Evolutionary conservation across 1,140 invertebrate species (phyloP).

Genomic region (Rhysida immarginata): DNA sequence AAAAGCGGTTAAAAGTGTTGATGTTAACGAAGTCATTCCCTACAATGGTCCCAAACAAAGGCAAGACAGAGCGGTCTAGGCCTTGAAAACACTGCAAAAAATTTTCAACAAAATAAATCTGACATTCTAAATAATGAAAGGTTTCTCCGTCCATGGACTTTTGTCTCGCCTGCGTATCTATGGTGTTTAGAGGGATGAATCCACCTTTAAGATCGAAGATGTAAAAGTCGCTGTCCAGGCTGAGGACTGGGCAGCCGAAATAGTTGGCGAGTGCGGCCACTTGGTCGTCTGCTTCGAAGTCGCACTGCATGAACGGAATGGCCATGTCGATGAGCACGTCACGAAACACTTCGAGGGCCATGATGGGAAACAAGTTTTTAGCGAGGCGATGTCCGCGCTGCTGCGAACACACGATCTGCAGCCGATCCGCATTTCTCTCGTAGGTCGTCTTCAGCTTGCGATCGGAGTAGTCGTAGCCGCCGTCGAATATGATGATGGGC

Average conservation of each 20-base stretch:
- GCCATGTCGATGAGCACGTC: slow-evolving; percentile 44
- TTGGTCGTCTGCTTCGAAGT: slow-evolving; percentile 75
- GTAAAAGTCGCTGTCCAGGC: slow-evolving; percentile 82
- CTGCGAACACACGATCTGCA: slow-evolving; percentile 30
- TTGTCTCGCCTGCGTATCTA: slow-evolving; percentile 10
- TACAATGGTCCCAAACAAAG: slow-evolving; percentile 58
- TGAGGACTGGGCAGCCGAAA: slow-evolving; percentile 65
- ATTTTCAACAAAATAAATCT: slow-evolving; percentile 52
- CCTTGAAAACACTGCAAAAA: slow-evolving; percentile 47
- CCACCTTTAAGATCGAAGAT: slow-evolving; percentile 52
- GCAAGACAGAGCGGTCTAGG: slow-evolving; percentile 46
- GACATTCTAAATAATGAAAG: slow-evolving; percentile 38
- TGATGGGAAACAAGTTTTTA: slow-evolving; percentile 21
- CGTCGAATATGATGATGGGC: slow-evolving; percentile 69
- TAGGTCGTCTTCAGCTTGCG: slow-evolving; percentile 56
- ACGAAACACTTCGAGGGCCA: slow-evolving; percentile 53
- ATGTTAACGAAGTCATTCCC: slow-evolving; percentile 75
- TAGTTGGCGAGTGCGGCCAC: slow-evolving; percentile 57
- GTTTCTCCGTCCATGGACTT: slow-evolving; percentile 13
- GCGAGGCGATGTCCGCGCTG: slow-evolving; percentile 16
- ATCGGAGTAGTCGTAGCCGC: slow-evolving; percentile 46
- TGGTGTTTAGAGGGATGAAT: slow-evolving; percentile 54
- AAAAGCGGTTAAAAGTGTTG: slow-evolving; percentile 50
- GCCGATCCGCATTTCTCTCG: slow-evolving; percentile 43
- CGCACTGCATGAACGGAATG: slow-evolving; percentile 48